phyloP scores from a whole-genome alignment of 2,888 invertebrate genomes.

The Pilophorus perplexus region DNA sequence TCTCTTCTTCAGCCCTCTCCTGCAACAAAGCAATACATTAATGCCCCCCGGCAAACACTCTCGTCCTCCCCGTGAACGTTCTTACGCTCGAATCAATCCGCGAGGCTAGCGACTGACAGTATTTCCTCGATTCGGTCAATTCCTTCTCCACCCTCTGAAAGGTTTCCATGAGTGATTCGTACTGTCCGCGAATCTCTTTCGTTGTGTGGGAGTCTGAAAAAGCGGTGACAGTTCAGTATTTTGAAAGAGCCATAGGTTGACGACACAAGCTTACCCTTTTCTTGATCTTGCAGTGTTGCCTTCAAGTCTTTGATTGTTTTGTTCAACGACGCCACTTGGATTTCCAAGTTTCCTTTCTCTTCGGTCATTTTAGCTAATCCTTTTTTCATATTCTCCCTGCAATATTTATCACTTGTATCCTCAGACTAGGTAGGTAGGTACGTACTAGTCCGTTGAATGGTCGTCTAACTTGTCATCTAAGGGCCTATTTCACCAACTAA shows the following conservation, averaged over 20 bases:
- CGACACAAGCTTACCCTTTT: neutral
- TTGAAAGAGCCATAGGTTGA: neutral
- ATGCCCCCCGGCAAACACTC: no score
- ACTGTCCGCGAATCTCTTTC: neutral
- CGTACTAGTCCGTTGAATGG: no score
- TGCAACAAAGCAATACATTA: no score
- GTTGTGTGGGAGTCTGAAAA: neutral
- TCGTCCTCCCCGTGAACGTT: no score
- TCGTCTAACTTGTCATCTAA: no score
- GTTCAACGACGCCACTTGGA: neutral
- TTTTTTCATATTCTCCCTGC: neutral
- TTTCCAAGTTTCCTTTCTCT: neutral
- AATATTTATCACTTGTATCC: neutral
- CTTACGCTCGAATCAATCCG: conserved; percentile 9
- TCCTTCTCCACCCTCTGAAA: neutral
- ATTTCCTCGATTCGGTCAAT: neutral
- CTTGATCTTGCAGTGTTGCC: neutral
- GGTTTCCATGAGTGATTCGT: neutral
- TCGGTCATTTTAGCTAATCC: neutral
- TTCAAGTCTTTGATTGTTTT: neutral
- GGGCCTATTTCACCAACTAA: no score
- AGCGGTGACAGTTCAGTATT: neutral
- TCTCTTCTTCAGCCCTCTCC: conserved; percentile 5
- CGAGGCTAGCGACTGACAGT: neutral
- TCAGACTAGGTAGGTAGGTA: neutral